Conservation (phyloP, 2,888 invertebrate genomes). For the Dusona sp. region DNA sequence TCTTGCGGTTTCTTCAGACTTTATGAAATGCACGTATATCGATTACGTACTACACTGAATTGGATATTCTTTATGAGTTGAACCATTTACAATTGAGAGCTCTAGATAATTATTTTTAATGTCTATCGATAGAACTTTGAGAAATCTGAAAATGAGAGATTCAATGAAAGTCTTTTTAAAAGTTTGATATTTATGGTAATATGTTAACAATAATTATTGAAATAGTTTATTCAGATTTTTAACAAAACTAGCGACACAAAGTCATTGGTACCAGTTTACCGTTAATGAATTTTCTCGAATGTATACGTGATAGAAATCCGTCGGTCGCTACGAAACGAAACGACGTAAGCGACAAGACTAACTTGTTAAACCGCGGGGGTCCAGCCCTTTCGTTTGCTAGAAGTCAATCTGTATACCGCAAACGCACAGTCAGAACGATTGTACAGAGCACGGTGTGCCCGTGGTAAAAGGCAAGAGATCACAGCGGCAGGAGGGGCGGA, state of each 20-base stretch:
- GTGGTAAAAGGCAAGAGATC: constrained; percentile 48
- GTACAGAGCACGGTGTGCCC: constrained; percentile 27
- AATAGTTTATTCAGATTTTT: background rate
- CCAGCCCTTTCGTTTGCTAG: constrained; percentile 9
- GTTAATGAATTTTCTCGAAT: background rate
- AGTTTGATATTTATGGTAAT: too few relatives aligned
- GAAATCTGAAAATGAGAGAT: background rate
- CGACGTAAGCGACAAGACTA: background rate
- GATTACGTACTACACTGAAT: background rate
- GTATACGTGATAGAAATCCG: background rate
- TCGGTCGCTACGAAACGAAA: background rate
- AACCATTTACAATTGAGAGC: background rate
- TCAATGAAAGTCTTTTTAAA: background rate
- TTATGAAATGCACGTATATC: background rate
- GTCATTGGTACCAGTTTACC: background rate
- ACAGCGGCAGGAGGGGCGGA: constrained; percentile 59
- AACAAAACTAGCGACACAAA: background rate
- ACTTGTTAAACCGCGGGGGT: background rate
- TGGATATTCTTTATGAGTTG: background rate
- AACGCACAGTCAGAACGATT: constrained; percentile 43
- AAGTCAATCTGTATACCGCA: constrained; percentile 10
- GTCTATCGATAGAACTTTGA: background rate
- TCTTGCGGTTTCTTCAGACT: constrained; percentile 42
- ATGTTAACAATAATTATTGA: background rate
- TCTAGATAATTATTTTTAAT: background rate